Conservation (phyloP, 1,140 invertebrate species). For the Forficula auricularia region DNA sequence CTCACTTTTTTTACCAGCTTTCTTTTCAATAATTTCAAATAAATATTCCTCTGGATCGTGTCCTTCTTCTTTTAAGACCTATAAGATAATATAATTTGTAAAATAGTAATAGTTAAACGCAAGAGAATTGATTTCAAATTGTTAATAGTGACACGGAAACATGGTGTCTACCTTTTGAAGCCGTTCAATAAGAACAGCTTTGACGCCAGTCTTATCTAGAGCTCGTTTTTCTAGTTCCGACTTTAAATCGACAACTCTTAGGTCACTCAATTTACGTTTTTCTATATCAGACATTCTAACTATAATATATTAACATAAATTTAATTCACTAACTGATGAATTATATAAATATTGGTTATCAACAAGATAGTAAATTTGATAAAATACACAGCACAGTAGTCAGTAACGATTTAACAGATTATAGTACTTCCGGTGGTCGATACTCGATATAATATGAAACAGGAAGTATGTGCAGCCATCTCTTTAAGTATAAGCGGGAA, state of each 20-base stretch:
- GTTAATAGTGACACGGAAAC: no score
- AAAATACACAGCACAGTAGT: no score
- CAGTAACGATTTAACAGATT: no score
- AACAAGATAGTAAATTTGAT: no score
- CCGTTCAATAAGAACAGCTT: conserved; percentile 68
- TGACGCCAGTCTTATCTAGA: conserved; percentile 75
- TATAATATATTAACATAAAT: no score
- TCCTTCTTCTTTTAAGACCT: conserved; percentile 68
- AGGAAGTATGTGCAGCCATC: no score
- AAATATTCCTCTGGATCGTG: conserved; percentile 53
- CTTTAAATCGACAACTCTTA: conserved; percentile 77
- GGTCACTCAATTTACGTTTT: conserved; percentile 53
- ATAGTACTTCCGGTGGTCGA: no score
- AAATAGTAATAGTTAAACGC: no score
- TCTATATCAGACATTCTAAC: conserved; percentile 26
- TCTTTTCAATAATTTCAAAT: conserved; percentile 35
- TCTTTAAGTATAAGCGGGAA: no score
- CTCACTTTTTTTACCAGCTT: conserved; percentile 4
- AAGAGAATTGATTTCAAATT: neutral
- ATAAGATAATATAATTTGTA: conserved; percentile 15
- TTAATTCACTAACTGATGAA: no score
- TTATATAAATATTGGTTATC: no score
- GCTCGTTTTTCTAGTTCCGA: conserved; percentile 74
- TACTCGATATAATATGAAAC: no score
- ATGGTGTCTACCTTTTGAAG: conserved; percentile 53